Evolutionary conservation across 2,888 invertebrate genomes (phyloP), one percentile per base, ranked within the genome.

Genomic region (Lithodes maja): DNA sequence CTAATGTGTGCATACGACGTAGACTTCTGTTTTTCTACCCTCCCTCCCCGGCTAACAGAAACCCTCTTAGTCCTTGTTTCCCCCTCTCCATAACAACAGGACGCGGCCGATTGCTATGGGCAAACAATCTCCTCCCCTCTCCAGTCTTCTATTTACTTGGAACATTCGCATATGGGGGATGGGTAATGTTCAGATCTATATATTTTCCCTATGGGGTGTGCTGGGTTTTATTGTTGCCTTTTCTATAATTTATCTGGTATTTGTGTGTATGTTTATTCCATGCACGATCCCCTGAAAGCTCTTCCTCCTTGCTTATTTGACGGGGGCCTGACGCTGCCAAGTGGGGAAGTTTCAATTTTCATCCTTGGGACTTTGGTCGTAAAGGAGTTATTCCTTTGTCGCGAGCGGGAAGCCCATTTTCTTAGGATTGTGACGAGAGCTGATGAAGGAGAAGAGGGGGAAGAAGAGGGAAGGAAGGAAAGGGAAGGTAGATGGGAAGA

Each of bases 291-390:
- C 33, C 83, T 52, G 3, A 68, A 50, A 74, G 69, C 68, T 71
- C 83, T 83, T 83, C 74, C 69, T 71, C 69, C 83, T 83, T 74
- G 83, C 83, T 83, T 83, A 83, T 83, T 50, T 83, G 33, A 52
- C 83, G 74, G 3, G 82, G 53, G n/a, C 49, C 69, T 83, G 33
- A 69, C 52, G 9, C 50, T 33, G 33, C 81, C 33, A 33, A 2
- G 7, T 17, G 53, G 52, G 50, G 3, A 3, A 12, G 12, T 69
- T 83, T 50, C 83, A 83, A 83, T 83, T 83, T 49, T 68, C 69
- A 52, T 15, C 69, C 69, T 50, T 83, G 50, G 68, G 71, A 12
- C 15, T n/a, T 15, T 2, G 5, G 9, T 15, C 1, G 2, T 68
- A 71, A 61, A 12, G 71, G 17, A 12, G 69, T 33, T 15, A 33